A percentile compares a stretch with the other conserved stretches of the same genome.
These are phyloP conservation scores for Hyles vespertilio DNA, from an alignment of 1,140 invertebrate genomes.

Conservation along the genomic window DNA sequence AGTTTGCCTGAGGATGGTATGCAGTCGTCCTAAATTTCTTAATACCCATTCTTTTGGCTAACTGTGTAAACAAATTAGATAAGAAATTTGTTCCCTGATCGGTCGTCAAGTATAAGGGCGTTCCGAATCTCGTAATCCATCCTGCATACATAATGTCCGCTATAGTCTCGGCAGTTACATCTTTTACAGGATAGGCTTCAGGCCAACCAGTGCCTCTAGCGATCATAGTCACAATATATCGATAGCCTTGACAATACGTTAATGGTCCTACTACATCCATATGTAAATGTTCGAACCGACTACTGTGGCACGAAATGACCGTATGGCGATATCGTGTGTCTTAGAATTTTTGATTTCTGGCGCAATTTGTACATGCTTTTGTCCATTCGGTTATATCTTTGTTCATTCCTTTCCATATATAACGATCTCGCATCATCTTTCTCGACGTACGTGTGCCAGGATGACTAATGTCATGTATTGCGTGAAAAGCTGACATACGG, in stretches of 20 bases:
- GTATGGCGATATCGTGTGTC: constrained; percentile 16
- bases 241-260: constrained; percentile 27
- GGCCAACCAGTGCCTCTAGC: constrained; percentile 70
- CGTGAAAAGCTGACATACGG: constrained; percentile 14
- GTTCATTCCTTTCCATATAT: constrained; percentile 33
- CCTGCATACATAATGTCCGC: constrained; percentile 22
- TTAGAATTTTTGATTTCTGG: constrained; percentile 30
- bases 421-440: constrained; percentile 13
- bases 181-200: constrained; percentile 57
- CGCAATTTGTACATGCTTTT: constrained; percentile 29
- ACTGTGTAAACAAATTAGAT: background rate
- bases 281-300: constrained; percentile 64
- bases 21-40: constrained; percentile 1
- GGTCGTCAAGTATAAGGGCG: constrained; percentile 11
- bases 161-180: constrained; percentile 45
- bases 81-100: constrained; percentile 7
- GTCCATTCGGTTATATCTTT: constrained; percentile 39
- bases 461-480: constrained; percentile 19
- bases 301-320: constrained; percentile 26
- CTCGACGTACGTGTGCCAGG: constrained; percentile 13
- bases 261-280: constrained; percentile 53
- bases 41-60: background rate
- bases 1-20: constrained; percentile 8
- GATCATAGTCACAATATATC: constrained; percentile 61
- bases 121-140: constrained; percentile 43